Base-by-base conservation (phyloP, 2,888 invertebrate species). In the Leptinotarsa peninsularis region DNA sequence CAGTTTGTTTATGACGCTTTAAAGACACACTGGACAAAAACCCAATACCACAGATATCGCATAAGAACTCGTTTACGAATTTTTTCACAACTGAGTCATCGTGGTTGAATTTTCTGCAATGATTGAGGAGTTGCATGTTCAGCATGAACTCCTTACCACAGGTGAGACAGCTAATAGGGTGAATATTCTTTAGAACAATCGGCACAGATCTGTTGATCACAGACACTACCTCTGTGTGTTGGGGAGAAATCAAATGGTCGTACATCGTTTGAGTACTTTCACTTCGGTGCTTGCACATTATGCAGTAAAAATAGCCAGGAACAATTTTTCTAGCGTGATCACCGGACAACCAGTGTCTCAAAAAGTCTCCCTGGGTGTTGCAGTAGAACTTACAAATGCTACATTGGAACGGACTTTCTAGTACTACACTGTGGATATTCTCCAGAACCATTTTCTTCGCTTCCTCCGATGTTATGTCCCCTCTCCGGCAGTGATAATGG, bases 371-470 rank as follows among this genome's bases (percentile, higher is more conserved):
- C 77, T 92, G 91, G 83, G 92, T 94, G 86, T 96, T 96, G 81
- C 94, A 94, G 86, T 95, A 97, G 88, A 95, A 97, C 74, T 92
- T 92, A 86, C 97, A 97, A 17, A 94, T 91, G 60, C 92, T 92
- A 85, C 97, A 97, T 87, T 96, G 96, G 85, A 94, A 97, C 0
- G 96, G 96, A 67, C 95, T 93, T 82, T 96, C 94, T 75, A 93
- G 90, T 7, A 96, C 93, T 78, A 97, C 93, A 75, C 93, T 92
- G 78, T 91, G 91, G 84, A 96, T 95, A 86, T 96, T 93, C 71
- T 93, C 92, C 50, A 96, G 89, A 21, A 70, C 92, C 84, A 95
- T 90, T 71, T 91, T 89, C 77, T 91, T 91, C 14, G 91, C 90
- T 49, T 89, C 89, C 4, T 91, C 90, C 77, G 90, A 89, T 66